Evolutionary conservation across 2,888 invertebrate species (phyloP).

Genomic region (Acleris holmiana): DNA sequence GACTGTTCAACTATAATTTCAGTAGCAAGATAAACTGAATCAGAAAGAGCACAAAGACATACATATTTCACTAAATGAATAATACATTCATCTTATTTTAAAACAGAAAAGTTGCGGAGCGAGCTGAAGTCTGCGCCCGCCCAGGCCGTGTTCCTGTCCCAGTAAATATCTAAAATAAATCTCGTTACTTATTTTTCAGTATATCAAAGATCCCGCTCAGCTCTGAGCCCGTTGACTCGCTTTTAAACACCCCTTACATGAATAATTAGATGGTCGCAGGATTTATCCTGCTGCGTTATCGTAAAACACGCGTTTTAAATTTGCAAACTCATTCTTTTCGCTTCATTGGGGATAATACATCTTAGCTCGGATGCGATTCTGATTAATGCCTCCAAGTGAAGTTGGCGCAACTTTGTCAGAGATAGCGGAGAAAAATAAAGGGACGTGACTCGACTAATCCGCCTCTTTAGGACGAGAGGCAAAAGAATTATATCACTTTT

Average conservation of each 20-base stretch:
- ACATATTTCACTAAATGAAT: slow-evolving; percentile 47
- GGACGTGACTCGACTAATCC: slow-evolving; percentile 81
- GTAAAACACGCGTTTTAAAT: slow-evolving; percentile 80
- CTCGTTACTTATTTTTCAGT: slow-evolving; percentile 65
- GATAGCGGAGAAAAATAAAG: slow-evolving; percentile 81
- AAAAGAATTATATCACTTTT: slow-evolving; percentile 53
- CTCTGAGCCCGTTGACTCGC: slow-evolving; percentile 69
- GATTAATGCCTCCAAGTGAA: slow-evolving; percentile 79
- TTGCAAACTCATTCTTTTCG: slow-evolving; percentile 81
- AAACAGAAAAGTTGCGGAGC: slow-evolving; percentile 63
- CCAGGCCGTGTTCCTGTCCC: slow-evolving; percentile 74
- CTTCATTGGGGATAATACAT: slow-evolving; percentile 83
- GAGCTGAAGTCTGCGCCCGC: slow-evolving; percentile 61
- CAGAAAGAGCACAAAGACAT: slow-evolving; percentile 1
- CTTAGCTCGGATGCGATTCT: slow-evolving; percentile 76
- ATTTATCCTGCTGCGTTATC: slow-evolving; percentile 76
- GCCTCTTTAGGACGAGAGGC: slow-evolving; percentile 62
- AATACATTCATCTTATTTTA: slow-evolving; percentile 62
- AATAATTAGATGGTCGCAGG: slow-evolving; percentile 82
- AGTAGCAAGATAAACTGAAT: not conserved
- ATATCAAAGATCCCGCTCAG: slow-evolving; percentile 57
- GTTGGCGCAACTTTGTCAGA: slow-evolving; percentile 76
- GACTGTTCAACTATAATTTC: not conserved
- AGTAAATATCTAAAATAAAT: slow-evolving; percentile 69
- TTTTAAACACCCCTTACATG: slow-evolving; percentile 81